Base-by-base conservation (phyloP, 2,113 vertebrate species). In the Zeus faber region DNA sequence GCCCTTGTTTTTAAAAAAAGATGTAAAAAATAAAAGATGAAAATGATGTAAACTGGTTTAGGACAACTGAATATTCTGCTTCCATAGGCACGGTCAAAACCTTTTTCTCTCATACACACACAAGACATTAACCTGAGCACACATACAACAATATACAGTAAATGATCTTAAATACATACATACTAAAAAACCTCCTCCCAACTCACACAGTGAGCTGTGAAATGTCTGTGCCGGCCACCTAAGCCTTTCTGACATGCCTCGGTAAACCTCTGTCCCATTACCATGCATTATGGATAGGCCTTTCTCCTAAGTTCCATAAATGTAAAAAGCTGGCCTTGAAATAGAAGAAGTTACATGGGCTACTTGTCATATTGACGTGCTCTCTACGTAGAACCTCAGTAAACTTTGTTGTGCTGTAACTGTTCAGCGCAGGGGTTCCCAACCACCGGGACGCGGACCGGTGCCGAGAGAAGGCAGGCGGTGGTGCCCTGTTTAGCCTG, bases 231-330 rank as follows among this genome's bases (percentile, higher is more conserved):
- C 40, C 60, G 40, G 64, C 61, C 46, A 67, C 41, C 51, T 23
- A 60, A 46, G 46, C 35, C 49, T 62, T 35, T 67, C 70, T 67
- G 74, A 79, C 67, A 67, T 59, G 72, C 55, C 41, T 35, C 54
- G 41, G 62, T 69, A 76, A 81, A 70, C 58, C 58, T 54, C 74
- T 62, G 68, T 76, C 57, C 81, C 66, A 68, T 82, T 79, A 74
- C 56, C 49, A 76, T 84, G 70, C 54, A 84, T 80, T 79, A 82
- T 86, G 37, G 56, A 86, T 82, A 49, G 9, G 4, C 29, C 65
- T 4, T 25, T 71, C 61, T 69, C 65, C 62, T 54, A 50, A 65
- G 65, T 76, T 65, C 60, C 50, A 65, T 52, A 72, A 51, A 80
- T 83, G 64, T 67, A 67, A 80, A 75, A 79, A 50, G 63, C 75